Conservation (phyloP, 2,113 vertebrate genomes). For the Hippopotamus amphibius region DNA sequence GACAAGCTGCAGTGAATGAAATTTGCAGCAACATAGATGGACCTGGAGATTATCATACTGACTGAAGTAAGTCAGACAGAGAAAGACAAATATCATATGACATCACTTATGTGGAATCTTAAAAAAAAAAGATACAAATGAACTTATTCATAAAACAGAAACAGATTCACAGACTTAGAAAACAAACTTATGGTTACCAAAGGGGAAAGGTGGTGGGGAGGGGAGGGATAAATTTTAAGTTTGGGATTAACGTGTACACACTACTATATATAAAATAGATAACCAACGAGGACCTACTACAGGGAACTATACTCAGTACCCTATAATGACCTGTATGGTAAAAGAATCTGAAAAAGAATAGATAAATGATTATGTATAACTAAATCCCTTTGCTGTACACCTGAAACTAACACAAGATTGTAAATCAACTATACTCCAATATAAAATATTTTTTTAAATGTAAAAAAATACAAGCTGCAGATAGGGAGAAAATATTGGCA, state of each 20-base stretch:
- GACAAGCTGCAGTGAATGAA: background rate
- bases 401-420: background rate
- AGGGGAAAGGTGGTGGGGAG: background rate
- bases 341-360: background rate
- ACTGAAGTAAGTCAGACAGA: too few species aligned
- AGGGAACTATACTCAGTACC: background rate
- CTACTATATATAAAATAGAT: background rate
- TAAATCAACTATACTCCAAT: background rate
- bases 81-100: too few species aligned
- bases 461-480: background rate
- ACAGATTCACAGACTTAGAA: too few species aligned
- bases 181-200: background rate
- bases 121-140: too few species aligned
- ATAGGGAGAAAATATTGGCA: slow-evolving; percentile 20
- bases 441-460: background rate
- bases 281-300: background rate
- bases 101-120: too few species aligned
- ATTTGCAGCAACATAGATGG: too few species aligned
- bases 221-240: background rate
- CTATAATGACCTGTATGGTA: background rate
- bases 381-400: background rate
- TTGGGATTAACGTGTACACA: background rate
- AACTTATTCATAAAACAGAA: too few species aligned
- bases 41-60: too few species aligned
- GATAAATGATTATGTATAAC: background rate